Evolutionary conservation across 2,113 vertebrate species (phyloP), one percentile per base, ranked within the genome.

Genomic region (Mionectes macconnelli): DNA sequence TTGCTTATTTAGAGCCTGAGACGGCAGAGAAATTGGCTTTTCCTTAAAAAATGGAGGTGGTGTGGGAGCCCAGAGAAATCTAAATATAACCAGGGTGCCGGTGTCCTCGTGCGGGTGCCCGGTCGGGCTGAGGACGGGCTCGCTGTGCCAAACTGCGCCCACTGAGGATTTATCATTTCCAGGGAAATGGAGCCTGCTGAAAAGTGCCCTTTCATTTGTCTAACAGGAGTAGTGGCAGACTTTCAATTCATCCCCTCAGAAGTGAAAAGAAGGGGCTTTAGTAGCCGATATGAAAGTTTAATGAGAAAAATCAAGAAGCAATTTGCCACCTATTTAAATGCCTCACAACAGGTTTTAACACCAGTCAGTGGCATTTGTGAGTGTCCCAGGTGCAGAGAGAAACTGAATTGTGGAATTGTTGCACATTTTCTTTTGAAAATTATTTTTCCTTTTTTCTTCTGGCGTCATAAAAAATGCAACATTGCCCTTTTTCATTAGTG

Each of bases 401-500:
- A 88, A 12, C 0, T 0, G 30, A 57, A 44, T 42, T 84, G 67
- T 72, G 68, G 67, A 79, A 69, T 75, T 57, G 73, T 90, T 84
- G 69, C 24, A 77, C 21, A 39, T 91, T 93, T 90, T 84, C 68
- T 81, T 94, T 83, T 80, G 60, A 75, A 96, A 85, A 94, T 40
- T 18, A 19, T 27, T 84, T 55, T 90, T 87, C 89, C 86, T 90
- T 37, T 37, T 60, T 52, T 59, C 39, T 44, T 39, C 28, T 55
- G 30, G 7, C 90, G 84, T 97, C 85, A 80, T 94, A 74, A 97
- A 96, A 91, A 96, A 78, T 91, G 60, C 87, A 96, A 9, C 64
- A 4, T 78, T 94, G 93, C 94, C 96, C 91, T 97, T 97, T 95
- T 89, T 77, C 45, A 13, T 93, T 81, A 39, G n/a, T 50, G 91